Conservation (phyloP, 2,113 vertebrate species). For the Oceanites oceanicus region DNA sequence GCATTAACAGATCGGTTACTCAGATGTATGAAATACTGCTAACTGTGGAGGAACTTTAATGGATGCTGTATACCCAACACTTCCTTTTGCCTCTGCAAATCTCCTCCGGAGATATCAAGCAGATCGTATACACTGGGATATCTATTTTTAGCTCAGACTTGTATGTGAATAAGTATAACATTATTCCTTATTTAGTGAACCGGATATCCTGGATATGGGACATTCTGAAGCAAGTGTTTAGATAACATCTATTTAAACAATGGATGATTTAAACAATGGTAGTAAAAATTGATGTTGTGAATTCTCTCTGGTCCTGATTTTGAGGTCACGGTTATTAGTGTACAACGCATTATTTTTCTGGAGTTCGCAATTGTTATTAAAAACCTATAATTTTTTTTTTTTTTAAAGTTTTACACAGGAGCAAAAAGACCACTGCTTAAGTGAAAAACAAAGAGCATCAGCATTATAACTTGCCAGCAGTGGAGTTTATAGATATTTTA, state of each 20-base stretch:
- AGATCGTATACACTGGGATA: not conserved
- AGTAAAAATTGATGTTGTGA: slow-evolving; percentile 8
- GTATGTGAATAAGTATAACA: not conserved
- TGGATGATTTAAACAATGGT: not conserved
- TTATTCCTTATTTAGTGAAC: slow-evolving; percentile 9
- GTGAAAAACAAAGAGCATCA: not conserved
- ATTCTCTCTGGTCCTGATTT: not conserved
- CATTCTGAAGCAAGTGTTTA: slow-evolving; percentile 9
- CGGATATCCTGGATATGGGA: slow-evolving; percentile 41
- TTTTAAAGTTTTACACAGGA: not conserved
- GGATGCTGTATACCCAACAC: not conserved
- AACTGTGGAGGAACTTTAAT: not conserved
- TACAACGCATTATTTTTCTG: not conserved
- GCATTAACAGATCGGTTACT: not conserved
- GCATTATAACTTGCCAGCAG: not conserved
- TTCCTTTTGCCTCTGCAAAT: not conserved
- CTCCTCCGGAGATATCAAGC: not conserved
- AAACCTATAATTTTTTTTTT: not conserved
- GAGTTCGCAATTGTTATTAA: not conserved
- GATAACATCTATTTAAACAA: slow-evolving; percentile 17
- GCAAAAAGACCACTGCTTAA: not conserved
- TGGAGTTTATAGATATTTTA: not conserved
- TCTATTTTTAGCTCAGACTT: slow-evolving; percentile 20
- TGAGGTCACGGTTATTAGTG: not conserved
- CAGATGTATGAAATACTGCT: not conserved